Percentiles rank a stretch among this genome's conserved stretches.
Evolutionary conservation across 2,888 invertebrate species (phyloP).

Genomic region (Hirtodrosophila cameraria): DNA sequence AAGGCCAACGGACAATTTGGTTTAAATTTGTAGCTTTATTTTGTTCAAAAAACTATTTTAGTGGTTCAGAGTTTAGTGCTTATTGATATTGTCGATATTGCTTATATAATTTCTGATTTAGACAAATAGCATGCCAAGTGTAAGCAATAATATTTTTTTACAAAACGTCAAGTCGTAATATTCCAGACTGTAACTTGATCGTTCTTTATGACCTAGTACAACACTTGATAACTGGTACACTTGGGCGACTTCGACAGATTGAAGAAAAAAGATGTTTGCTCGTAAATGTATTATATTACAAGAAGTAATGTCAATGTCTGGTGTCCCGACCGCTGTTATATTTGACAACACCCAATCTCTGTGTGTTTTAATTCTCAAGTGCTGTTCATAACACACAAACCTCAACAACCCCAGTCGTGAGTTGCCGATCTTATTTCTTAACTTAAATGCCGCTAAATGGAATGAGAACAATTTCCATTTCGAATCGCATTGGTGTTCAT

Average conservation of each 20-base stretch:
- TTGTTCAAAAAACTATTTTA: conserved; percentile 10
- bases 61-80: conserved; percentile 1
- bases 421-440: conserved; percentile 28
- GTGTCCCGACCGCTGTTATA: conserved; percentile 63
- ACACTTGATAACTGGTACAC: conserved; percentile 41
- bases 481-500: conserved; percentile 42
- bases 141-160: conserved; percentile 25
- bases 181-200: conserved; percentile 43
- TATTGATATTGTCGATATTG: conserved; percentile 7
- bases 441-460: conserved; percentile 51
- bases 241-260: conserved; percentile 36
- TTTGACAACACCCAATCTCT: conserved; percentile 57
- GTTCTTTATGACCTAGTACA: conserved; percentile 12
- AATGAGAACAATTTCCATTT: conserved; percentile 44
- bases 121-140: conserved; percentile 31
- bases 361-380: conserved; percentile 67
- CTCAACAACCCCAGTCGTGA: conserved; percentile 33
- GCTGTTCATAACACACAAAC: conserved; percentile 62
- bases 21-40: conserved; percentile 47
- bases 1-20: conserved; percentile 52
- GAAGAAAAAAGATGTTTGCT: conserved; percentile 33
- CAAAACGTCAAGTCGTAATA: conserved; percentile 32
- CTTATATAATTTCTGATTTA: not conserved
- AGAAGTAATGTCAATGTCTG: conserved; percentile 13
- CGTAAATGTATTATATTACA: conserved; percentile 41